These are phyloP conservation scores for Rhadina sibilatrix DNA, from an alignment of 2,113 vertebrate species.

Conservation along the genomic window DNA sequence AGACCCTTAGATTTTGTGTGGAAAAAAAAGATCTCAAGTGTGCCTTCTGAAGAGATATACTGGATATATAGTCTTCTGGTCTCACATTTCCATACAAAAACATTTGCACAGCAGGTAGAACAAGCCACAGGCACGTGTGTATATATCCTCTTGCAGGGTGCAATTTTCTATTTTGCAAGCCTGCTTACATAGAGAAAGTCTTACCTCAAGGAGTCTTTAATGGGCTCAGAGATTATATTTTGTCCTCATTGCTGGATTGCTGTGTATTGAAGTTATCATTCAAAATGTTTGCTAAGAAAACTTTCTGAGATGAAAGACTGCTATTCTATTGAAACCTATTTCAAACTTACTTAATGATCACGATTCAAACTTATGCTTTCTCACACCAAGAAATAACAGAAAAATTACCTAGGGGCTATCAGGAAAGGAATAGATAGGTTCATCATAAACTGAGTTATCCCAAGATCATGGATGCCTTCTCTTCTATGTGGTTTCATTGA, in stretches of 20 bases:
- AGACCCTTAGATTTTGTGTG: not conserved
- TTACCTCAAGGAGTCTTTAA: not conserved
- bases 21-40: not conserved
- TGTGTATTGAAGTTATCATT: not conserved
- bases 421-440: not conserved
- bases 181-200: not conserved
- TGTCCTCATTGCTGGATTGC: not conserved
- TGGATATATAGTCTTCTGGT: not conserved
- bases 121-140: accelerated
- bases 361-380: not conserved
- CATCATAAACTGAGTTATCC: not conserved
- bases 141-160: not conserved
- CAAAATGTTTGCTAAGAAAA: not conserved
- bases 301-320: not conserved
- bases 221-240: not conserved
- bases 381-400: not conserved
- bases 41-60: not conserved
- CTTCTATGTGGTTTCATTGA: not conserved
- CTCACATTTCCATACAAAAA: not conserved
- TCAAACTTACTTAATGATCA: not conserved
- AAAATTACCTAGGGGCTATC: not conserved
- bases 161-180: not conserved
- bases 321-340: not conserved
- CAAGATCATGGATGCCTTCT: not conserved
- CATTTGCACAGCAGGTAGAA: not conserved